Evolutionary conservation across 2,888 invertebrate species (phyloP).

Genomic region (Nephrocerus scutellatus): DNA sequence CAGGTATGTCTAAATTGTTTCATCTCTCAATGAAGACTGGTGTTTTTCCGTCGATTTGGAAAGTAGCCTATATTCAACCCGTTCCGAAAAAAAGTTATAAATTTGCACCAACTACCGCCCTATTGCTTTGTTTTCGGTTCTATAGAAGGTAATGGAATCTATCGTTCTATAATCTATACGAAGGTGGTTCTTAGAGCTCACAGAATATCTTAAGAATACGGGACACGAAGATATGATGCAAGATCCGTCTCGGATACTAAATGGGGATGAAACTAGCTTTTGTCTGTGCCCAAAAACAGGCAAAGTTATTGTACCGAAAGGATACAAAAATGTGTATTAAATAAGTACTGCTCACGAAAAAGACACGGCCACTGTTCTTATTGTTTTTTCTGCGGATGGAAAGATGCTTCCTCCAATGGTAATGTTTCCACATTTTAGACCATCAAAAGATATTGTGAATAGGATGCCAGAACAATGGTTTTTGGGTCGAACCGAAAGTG

Average conservation of each 20-base stretch:
- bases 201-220: conserved; percentile 1
- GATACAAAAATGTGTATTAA: conserved; percentile 12
- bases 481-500: too few species aligned
- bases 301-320: conserved; percentile 14
- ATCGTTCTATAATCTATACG: too few species aligned
- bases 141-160: too few species aligned
- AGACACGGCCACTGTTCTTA: conserved; percentile 8
- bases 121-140: too few species aligned
- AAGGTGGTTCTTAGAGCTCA: conserved; percentile 11
- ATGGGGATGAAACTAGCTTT: conserved; percentile 14
- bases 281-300: conserved; percentile 12
- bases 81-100: too few species aligned
- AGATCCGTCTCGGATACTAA: conserved; percentile 11
- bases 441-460: conserved; percentile 11
- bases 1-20: too few species aligned
- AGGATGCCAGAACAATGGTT: conserved; percentile 15
- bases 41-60: too few species aligned
- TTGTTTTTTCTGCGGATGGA: conserved; percentile 16
- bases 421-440: conserved; percentile 10
- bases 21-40: too few species aligned
- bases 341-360: conserved; percentile 10
- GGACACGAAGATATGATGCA: conserved; percentile 9
- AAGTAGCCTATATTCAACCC: too few species aligned
- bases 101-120: too few species aligned
- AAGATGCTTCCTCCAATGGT: conserved; percentile 10